These are phyloP conservation scores for Autographa pulchrina DNA, from an alignment of 2,888 invertebrate genomes.

Conservation along the genomic window DNA sequence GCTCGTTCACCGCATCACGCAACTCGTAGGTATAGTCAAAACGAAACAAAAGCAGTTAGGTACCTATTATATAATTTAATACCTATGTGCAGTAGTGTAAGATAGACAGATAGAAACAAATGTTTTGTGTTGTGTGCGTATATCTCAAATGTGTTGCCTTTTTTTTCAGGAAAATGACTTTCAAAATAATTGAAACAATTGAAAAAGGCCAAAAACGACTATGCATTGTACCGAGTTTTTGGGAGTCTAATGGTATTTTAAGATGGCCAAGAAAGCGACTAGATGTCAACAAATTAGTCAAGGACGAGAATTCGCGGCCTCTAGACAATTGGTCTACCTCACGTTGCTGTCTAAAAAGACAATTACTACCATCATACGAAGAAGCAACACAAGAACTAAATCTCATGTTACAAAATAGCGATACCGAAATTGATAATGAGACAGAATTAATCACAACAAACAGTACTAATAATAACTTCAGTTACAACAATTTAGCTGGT, in stretches of 20 bases:
- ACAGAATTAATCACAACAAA: constrained; percentile 11
- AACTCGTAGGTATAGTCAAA: constrained; percentile 9
- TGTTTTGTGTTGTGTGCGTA: too few relatives aligned
- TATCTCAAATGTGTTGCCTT: too few relatives aligned
- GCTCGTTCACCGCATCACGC: too few relatives aligned
- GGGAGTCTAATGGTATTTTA: constrained; percentile 18
- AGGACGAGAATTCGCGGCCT: constrained; percentile 10
- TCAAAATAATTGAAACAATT: constrained; percentile 1
- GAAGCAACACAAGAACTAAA: neutral
- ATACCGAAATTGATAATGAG: constrained; percentile 28
- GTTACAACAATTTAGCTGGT: constrained; percentile 31
- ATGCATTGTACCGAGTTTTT: constrained; percentile 17
- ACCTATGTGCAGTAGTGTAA: too few relatives aligned
- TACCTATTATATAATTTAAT: too few relatives aligned
- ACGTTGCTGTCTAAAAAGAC: too few relatives aligned
- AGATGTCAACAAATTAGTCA: constrained; percentile 13
- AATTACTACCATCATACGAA: too few relatives aligned
- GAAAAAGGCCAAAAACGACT: constrained; percentile 14
- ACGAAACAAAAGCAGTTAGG: neutral
- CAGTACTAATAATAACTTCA: constrained; percentile 45
- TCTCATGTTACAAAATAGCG: constrained; percentile 9
- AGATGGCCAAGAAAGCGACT: constrained; percentile 16
- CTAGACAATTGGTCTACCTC: neutral
- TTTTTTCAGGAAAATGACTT: too few relatives aligned
- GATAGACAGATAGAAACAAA: too few relatives aligned